phyloP scores from a whole-genome alignment of 1,140 invertebrate species.

The Drosophila miranda region DNA sequence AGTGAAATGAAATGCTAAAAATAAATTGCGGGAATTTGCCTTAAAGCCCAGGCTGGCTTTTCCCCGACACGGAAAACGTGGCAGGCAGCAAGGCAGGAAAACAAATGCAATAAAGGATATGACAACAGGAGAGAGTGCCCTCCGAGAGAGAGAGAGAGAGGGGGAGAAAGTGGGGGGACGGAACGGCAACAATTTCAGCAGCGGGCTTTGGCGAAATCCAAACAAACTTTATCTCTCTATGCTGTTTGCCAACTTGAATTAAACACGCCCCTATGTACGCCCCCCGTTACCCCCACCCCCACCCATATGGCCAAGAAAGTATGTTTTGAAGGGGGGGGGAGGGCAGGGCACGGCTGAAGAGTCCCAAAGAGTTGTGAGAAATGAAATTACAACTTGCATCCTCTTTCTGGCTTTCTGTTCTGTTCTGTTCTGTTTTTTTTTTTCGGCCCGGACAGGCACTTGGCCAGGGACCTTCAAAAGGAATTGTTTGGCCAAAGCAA shows the following conservation, averaged over 20 bases:
- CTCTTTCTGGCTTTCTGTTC: conserved; percentile 16
- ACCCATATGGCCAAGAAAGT: conserved; percentile 22
- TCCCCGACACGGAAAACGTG: not conserved
- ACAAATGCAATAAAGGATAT: conserved; percentile 70
- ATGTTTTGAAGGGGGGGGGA: not conserved
- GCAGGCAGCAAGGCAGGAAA: conserved; percentile 28
- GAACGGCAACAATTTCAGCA: conserved; percentile 44
- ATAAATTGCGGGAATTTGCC: conserved; percentile 5
- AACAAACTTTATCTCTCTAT: conserved; percentile 77
- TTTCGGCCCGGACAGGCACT: conserved; percentile 30
- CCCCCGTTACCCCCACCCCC: conserved; percentile 12
- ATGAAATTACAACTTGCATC: conserved; percentile 78
- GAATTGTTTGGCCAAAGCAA: conserved; percentile 68
- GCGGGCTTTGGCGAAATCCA: conserved; percentile 54
- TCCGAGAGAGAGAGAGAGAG: not conserved
- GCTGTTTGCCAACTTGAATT: conserved; percentile 74
- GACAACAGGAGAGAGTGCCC: conserved; percentile 31
- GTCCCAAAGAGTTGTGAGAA: conserved; percentile 58
- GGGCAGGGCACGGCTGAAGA: not conserved
- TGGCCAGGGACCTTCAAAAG: conserved; percentile 46
- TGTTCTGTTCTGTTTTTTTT: not conserved
- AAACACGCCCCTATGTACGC: conserved; percentile 52
- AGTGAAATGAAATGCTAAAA: conserved; percentile 7
- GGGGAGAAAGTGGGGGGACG: conserved; percentile 16
- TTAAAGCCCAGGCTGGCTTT: not conserved